Evolutionary conservation across 2,113 vertebrate species (phyloP).

Genomic region (Nematolebias whitei): DNA sequence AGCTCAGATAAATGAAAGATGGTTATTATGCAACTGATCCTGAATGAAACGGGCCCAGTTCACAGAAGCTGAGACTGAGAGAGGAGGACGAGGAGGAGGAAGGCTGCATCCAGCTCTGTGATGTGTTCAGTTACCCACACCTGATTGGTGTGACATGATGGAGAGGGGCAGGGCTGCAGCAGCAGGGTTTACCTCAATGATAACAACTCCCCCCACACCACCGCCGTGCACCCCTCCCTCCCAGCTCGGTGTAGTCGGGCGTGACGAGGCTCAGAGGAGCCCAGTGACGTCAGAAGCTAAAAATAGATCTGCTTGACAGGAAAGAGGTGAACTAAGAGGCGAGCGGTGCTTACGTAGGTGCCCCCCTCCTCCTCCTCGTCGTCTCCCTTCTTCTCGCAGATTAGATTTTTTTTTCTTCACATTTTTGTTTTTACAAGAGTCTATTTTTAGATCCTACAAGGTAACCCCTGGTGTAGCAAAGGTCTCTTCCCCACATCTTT

Average conservation of each 20-base stretch:
- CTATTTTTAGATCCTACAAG: conserved; percentile 10
- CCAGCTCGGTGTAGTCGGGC: conserved; percentile 42
- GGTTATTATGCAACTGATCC: conserved; percentile 64
- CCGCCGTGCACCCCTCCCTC: conserved; percentile 9
- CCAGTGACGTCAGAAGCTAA: conserved; percentile 69
- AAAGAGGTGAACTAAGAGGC: conserved; percentile 58
- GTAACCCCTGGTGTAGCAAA: not conserved
- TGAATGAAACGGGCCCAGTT: conserved; percentile 63
- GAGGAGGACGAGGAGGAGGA: conserved; percentile 11
- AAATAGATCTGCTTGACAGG: conserved; percentile 66
- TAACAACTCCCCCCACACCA: conserved; percentile 9
- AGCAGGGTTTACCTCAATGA: conserved; percentile 66
- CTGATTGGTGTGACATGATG: conserved; percentile 58
- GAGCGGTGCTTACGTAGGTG: conserved; percentile 47
- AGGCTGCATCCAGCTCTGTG: conserved; percentile 57
- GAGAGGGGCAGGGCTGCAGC: conserved; percentile 28
- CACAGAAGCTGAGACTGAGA: conserved; percentile 43
- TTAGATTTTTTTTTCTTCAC: conserved; percentile 20
- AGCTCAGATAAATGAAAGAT: conserved; percentile 65
- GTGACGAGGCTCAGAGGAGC: conserved; percentile 66
- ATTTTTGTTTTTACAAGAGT: conserved; percentile 13
- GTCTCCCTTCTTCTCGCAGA: not conserved
- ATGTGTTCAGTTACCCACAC: conserved; percentile 45
- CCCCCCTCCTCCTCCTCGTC: not conserved
- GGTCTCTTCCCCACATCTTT: not conserved